These are phyloP conservation scores for Andrena haemorrhoa DNA, from an alignment of 2,888 invertebrate genomes.

Conservation along the genomic window DNA sequence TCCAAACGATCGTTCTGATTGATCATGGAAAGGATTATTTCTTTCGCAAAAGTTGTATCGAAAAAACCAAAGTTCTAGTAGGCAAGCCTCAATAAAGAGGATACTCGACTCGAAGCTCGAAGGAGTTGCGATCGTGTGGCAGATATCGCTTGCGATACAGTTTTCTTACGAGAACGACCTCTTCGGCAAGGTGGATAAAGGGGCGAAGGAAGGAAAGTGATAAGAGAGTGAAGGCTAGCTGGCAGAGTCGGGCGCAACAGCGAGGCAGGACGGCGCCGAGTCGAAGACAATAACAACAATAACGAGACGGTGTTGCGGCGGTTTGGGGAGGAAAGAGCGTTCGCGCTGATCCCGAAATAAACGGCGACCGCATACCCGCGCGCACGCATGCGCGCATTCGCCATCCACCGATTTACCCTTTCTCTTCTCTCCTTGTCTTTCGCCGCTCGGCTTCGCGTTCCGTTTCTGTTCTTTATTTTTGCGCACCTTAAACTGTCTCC, in stretches of 20 bases:
- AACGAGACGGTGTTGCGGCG: conserved; percentile 59
- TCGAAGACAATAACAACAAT: conserved; percentile 70
- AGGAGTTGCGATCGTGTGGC: not conserved
- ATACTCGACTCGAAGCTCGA: not conserved
- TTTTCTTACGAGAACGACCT: conserved; percentile 3
- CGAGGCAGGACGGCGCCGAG: conserved; percentile 30
- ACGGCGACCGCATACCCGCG: conserved; percentile 73
- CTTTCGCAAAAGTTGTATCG: not conserved
- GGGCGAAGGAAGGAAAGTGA: not conserved
- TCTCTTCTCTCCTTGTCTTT: conserved; percentile 45
- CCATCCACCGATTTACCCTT: conserved; percentile 64
- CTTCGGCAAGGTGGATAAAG: not conserved
- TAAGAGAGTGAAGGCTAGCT: conserved; percentile 24
- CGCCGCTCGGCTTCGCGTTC: conserved; percentile 21
- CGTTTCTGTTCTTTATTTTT: conserved; percentile 61
- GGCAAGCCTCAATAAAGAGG: not conserved
- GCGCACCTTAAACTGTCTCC: conserved; percentile 49
- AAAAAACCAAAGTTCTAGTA: not conserved
- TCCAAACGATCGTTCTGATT: not conserved
- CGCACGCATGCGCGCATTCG: conserved; percentile 49
- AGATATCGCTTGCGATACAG: conserved; percentile 21
- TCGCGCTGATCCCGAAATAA: conserved; percentile 71
- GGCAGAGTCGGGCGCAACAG: conserved; percentile 5
- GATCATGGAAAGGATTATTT: not conserved
- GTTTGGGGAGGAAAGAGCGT: conserved; percentile 53